These are phyloP conservation scores for Ceratina calcarata DNA, from an alignment of 1,140 invertebrate genomes.

Conservation along the genomic window DNA sequence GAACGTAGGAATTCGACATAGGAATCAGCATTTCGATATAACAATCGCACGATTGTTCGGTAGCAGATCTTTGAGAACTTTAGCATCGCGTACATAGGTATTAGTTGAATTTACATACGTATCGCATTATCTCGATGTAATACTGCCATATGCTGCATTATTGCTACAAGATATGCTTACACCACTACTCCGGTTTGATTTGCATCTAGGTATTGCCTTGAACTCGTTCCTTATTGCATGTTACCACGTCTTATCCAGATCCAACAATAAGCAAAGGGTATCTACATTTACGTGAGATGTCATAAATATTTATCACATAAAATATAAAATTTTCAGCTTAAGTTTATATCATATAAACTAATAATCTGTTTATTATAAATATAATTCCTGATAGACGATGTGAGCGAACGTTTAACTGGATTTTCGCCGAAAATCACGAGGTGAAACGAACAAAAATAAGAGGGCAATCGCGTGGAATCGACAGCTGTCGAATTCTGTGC, in stretches of 20 bases:
- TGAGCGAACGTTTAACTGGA: too few relatives aligned
- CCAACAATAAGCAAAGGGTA: background rate
- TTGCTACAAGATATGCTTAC: slow-evolving; percentile 40
- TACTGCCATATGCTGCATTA: slow-evolving; percentile 42
- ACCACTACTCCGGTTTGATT: background rate
- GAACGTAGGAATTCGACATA: slow-evolving; percentile 1
- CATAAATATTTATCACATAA: too few relatives aligned
- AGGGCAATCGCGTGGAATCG: too few relatives aligned
- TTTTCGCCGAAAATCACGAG: background rate
- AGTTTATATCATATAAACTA: too few relatives aligned
- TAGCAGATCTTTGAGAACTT: slow-evolving; percentile 39
- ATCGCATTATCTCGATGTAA: slow-evolving; percentile 43
- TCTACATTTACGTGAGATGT: too few relatives aligned
- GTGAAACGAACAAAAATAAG: slow-evolving; percentile 1
- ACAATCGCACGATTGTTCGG: slow-evolving; percentile 7
- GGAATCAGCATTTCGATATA: slow-evolving; percentile 10
- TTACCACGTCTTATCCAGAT: background rate
- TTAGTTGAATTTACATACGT: slow-evolving; percentile 43
- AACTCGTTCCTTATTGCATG: slow-evolving; percentile 3
- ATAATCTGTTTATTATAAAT: too few relatives aligned
- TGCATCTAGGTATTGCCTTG: slow-evolving; percentile 15
- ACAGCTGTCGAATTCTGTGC: slow-evolving; percentile 6
- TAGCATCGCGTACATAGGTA: slow-evolving; percentile 20
- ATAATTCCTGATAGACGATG: too few relatives aligned
- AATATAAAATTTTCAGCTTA: too few relatives aligned